These are phyloP conservation scores for Artemia sinica DNA, from an alignment of 2,888 invertebrate genomes.

Conservation along the genomic window DNA sequence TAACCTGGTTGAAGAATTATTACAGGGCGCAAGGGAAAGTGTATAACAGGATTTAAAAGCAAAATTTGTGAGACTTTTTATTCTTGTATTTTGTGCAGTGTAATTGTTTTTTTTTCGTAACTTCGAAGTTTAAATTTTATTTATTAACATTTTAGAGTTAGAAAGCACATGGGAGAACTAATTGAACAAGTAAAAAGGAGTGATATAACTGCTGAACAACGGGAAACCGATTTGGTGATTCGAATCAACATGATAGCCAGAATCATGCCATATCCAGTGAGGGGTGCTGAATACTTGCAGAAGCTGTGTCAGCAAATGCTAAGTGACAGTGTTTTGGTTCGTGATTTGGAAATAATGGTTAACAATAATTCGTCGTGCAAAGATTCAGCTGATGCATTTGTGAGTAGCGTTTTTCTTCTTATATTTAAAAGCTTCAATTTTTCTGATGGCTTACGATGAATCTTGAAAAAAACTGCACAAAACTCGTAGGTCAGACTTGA, in stretches of 20 bases:
- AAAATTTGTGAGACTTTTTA: neutral
- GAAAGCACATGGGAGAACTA: constrained; percentile 70
- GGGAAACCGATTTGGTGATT: constrained; percentile 47
- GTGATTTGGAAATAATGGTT: constrained; percentile 67
- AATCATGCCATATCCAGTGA: constrained; percentile 77
- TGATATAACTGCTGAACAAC: constrained; percentile 39
- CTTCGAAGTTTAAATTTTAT: neutral
- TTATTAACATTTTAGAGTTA: constrained; percentile 37
- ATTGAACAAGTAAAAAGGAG: constrained; percentile 61
- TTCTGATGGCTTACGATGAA: too few relatives aligned
- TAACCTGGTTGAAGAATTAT: too few relatives aligned
- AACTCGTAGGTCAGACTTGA: too few relatives aligned
- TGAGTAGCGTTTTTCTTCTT: constrained; percentile 32
- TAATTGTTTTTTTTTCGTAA: constrained; percentile 16
- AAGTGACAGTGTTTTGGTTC: constrained; percentile 36
- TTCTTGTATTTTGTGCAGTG: constrained; percentile 15
- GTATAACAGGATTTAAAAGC: neutral
- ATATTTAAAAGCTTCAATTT: too few relatives aligned
- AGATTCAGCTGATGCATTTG: constrained; percentile 59
- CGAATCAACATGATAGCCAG: constrained; percentile 44
- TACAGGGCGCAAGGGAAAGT: too few relatives aligned
- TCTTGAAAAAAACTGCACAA: too few relatives aligned
- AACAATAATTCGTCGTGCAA: constrained; percentile 80
- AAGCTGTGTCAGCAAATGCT: constrained; percentile 32
- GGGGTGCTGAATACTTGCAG: constrained; percentile 67